Evolutionary conservation across 2,888 invertebrate genomes (phyloP).

Genomic region (Lamellibrachia columna): DNA sequence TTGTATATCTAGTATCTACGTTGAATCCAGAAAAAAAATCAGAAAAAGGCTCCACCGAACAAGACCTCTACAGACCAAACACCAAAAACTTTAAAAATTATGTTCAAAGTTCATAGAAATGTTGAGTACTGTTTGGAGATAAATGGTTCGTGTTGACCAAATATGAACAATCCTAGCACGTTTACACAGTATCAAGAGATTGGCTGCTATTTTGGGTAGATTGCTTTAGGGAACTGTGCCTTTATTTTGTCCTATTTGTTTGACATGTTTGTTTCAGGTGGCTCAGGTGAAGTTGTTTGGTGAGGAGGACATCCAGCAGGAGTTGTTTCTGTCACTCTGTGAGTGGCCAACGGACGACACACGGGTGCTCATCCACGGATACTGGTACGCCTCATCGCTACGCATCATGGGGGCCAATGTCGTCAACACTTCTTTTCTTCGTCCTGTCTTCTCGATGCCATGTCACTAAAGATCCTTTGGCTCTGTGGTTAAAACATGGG

Average conservation of each 20-base stretch:
- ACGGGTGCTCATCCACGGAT: conserved; percentile 76
- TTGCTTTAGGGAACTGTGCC: neutral
- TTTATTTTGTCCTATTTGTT: neutral
- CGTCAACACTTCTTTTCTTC: too few species aligned
- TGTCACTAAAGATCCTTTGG: neutral
- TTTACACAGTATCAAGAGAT: neutral
- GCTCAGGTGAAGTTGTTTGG: conserved; percentile 74
- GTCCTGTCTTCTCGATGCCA: neutral
- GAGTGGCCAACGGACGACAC: conserved; percentile 78
- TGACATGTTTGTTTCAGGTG: conserved; percentile 57
- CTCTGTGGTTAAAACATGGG: neutral
- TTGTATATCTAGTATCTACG: neutral
- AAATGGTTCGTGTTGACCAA: neutral
- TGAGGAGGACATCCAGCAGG: conserved; percentile 67
- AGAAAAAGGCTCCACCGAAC: neutral
- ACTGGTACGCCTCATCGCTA: conserved; percentile 70
- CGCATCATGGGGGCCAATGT: neutral
- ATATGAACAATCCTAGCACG: neutral
- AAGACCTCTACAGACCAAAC: neutral
- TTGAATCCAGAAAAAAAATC: neutral
- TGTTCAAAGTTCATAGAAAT: neutral
- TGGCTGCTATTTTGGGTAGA: neutral
- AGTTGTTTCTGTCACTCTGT: conserved; percentile 75
- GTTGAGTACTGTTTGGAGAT: neutral
- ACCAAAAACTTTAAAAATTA: neutral